These are phyloP conservation scores for Melanostigma gelatinosum DNA, from an alignment of 2,113 vertebrate species.

Conservation along the genomic window DNA sequence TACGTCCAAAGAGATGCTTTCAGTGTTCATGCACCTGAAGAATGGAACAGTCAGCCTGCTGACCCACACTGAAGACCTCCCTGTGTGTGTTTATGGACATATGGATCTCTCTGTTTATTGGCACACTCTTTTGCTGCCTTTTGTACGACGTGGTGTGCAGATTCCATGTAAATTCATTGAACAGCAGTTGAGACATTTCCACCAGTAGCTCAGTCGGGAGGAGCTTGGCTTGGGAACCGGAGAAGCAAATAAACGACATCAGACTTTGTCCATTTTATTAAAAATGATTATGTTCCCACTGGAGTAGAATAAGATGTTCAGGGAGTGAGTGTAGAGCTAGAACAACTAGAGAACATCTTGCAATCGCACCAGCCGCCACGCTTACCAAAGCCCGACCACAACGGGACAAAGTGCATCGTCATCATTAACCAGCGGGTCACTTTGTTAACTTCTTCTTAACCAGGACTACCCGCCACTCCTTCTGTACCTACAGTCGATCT, in stretches of 20 bases:
- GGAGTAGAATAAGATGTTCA: not conserved
- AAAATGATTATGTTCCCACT: not conserved
- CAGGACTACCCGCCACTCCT: not conserved
- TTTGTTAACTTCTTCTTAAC: conserved; percentile 12
- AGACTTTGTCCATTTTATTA: too few relatives aligned
- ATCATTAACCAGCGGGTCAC: conserved; percentile 39
- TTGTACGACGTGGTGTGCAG: too few relatives aligned
- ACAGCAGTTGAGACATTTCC: too few relatives aligned
- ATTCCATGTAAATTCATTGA: too few relatives aligned
- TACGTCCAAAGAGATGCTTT: not conserved
- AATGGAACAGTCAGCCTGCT: too few relatives aligned
- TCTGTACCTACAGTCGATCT: conserved; percentile 3
- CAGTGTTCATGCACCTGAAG: not conserved
- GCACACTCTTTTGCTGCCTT: too few relatives aligned
- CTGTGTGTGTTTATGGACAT: too few relatives aligned
- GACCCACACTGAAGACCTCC: too few relatives aligned
- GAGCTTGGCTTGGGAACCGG: too few relatives aligned
- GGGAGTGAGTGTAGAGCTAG: not conserved
- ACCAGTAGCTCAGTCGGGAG: too few relatives aligned
- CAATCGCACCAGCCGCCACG: not conserved
- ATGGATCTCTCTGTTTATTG: too few relatives aligned
- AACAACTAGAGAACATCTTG: not conserved
- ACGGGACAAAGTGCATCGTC: conserved; percentile 55
- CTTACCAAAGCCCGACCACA: conserved; percentile 36
- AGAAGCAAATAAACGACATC: too few relatives aligned